Evolutionary conservation across 2,113 vertebrate genomes (phyloP), one percentile per base, ranked within the genome.

Genomic region (Brachionichthys hirsutus): DNA sequence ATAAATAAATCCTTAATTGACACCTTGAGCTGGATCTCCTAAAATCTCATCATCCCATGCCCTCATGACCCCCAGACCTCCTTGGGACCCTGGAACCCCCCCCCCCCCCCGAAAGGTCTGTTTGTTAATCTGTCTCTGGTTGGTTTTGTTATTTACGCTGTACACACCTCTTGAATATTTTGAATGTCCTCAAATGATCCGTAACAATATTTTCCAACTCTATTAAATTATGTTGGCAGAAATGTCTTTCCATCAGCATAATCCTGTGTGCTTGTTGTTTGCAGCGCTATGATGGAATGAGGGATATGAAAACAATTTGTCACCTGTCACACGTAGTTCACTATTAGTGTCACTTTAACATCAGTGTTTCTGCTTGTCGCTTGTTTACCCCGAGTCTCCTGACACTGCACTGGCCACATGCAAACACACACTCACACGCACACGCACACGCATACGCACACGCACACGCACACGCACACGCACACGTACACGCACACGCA

Each of bases 311-410:
- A 70, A 80, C 62, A 68, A 74, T 78, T 69, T 77, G 67, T 86
- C 75, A 75, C 66, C 69, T 61, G 51, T 75, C 60, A 50, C 8
- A 3, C 66, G 54, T n/a, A 50, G 62, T 57, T 78, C 72, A 77
- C 54, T 59, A 65, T 73, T 75, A 78, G 72, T 55, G 66, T 80
- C 74, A 76, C 74, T 84, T 78, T 68, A 58, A 81, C 73, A 58
- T 68, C 63, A 72, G 59, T 74, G 60, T 74, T 81, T 79, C 62
- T 64, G 61, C 65, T 75, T 73, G 67, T 64, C 48, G 41, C 74
- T 76, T 78, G 81, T 76, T 83, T 80, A 80, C 65, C 65, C 52
- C 65, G 71, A 69, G 40, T 82, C 69, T 81, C 63, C 75, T 72
- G 74, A 71, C 60, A 72, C 69, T 41, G 50, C 66, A 64, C 40